Base-by-base conservation (phyloP, 2,797 vertebrate species). In the Podarcis siculus region DNA sequence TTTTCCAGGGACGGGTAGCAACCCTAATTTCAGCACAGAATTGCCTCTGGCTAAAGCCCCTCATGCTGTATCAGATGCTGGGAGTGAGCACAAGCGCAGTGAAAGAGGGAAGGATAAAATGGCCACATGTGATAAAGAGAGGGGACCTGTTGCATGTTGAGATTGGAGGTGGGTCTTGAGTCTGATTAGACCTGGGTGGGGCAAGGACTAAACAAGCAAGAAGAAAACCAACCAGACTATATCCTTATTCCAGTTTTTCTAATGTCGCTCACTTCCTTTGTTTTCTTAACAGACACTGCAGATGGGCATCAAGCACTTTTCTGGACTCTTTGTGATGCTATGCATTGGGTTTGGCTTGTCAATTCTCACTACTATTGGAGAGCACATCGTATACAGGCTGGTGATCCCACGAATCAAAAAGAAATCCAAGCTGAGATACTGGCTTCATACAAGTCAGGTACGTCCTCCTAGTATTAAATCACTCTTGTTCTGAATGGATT, bases 381-480 rank as follows among this genome's bases (percentile, higher is more conserved):
- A 99, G 93, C 99, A 99, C 94, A 96, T 99, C 0, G 97, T 99
- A 89, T 98, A 98, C 95, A 98, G 98, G 90, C 96, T 99, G 94
- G 96, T 99, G 89, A 97, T 99, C 83, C 99, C 99, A 25, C 97
- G 97, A 92, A 98, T 99, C 94, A 98, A 97, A 93, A 97, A 96
- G 90, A 98, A 98, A 92, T 98, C 98, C 23, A 98, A 96, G 93
- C 97, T 98, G 95, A 98, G 97, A 88, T 99, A 99, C 90, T 99
- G 99, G 98, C 98, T 99, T 84, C 99, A 99, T 90, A 99, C 98
- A n/a, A 99, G 99, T 94, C 99, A 99, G 98, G 99, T 99, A 94
- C 0, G 88, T 94, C 93, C 75, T 75, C 0, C 1, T 15, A 30
- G 58, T 58, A 32, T 67, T 32, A 21, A 71, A 8, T 42, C 45